Evolutionary conservation across 2,113 vertebrate species (phyloP), one percentile per base, ranked within the genome.

Genomic region (Salvator merianae): DNA sequence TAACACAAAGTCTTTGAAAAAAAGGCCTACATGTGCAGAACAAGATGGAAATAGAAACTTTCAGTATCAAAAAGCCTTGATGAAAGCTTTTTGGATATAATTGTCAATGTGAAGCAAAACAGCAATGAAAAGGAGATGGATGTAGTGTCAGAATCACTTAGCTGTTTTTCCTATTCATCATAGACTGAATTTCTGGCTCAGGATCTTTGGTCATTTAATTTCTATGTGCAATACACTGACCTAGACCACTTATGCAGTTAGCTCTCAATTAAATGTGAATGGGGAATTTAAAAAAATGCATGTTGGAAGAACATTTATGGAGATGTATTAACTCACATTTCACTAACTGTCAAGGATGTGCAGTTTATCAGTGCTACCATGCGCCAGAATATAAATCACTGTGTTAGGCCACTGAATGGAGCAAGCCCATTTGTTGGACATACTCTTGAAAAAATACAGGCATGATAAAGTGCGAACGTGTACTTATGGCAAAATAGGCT

Each of bases 1-100:
- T 79, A 78, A 36, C 81, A 1, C 82, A 88, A 86, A 90, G 83
- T 55, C 71, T 86, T 65, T 85, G 84, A 84, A 75, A 69, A 88
- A 87, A 82, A 38, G 79, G 86, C 18, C 32, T n/a, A 47, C 32
- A 7, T 50, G 81, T 91, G 72, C 79, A 90, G 87, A 91, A 88
- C n/a, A 86, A 65, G 69, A 77, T 90, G 84, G 86, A 76, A 89
- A 90, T 3, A 22, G 53, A 63, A 74, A 30, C 14, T 77, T 83
- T 68, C 38, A 84, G 55, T 59, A 59, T 53, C 16, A 87, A 86
- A 36, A 88, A 89, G 84, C 36, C 68, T 77, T 83, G 85, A 50
- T 88, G 34, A 84, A 89, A 87, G 70, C 59, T n/a, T 69, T 76
- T 34, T 24, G 2, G 2, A 68, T 32, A 55, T 63, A 76, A 32